These are phyloP conservation scores for Poecilia velifera DNA, from an alignment of 2,797 vertebrate species.

Conservation along the genomic window DNA sequence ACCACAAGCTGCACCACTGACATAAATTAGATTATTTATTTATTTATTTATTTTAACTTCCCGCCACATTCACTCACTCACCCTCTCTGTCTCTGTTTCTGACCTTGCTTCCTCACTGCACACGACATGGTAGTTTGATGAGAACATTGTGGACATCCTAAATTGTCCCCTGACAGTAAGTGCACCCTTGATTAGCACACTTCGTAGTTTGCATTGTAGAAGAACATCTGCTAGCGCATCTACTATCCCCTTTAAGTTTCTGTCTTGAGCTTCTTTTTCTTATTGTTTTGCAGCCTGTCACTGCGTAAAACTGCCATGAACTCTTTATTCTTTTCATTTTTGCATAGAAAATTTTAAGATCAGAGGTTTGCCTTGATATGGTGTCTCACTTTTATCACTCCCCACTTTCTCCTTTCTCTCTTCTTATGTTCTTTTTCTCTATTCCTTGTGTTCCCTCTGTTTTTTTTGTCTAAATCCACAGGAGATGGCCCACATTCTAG, in stretches of 20 bases:
- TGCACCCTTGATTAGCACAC: slow-evolving; percentile 76
- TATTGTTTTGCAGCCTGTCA: slow-evolving; percentile 11
- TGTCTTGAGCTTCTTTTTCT: slow-evolving; percentile 50
- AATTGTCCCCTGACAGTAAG: slow-evolving; percentile 91
- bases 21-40: slow-evolving; percentile 18
- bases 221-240: slow-evolving; percentile 54
- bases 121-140: slow-evolving; percentile 81
- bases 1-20: slow-evolving; percentile 43
- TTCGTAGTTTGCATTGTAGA: slow-evolving; percentile 72
- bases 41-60: slow-evolving; percentile 8
- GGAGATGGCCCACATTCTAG: slow-evolving; percentile 98
- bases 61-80: slow-evolving; percentile 62
- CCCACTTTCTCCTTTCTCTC: slow-evolving; percentile 26
- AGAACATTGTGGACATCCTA: slow-evolving; percentile 86
- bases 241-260: slow-evolving; percentile 54
- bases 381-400: slow-evolving; percentile 24
- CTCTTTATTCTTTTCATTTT: slow-evolving; percentile 33
- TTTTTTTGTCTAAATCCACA: slow-evolving; percentile 60
- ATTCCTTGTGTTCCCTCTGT: slow-evolving; percentile 1
- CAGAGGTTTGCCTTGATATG: background rate
- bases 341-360: slow-evolving; percentile 17
- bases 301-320: slow-evolving; percentile 35
- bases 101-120: slow-evolving; percentile 70
- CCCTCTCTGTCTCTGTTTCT: slow-evolving; percentile 75
- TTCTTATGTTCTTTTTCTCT: slow-evolving; percentile 30